Evolutionary conservation across 2,888 invertebrate genomes (phyloP).

Genomic region (Cheilosia vernalis): DNA sequence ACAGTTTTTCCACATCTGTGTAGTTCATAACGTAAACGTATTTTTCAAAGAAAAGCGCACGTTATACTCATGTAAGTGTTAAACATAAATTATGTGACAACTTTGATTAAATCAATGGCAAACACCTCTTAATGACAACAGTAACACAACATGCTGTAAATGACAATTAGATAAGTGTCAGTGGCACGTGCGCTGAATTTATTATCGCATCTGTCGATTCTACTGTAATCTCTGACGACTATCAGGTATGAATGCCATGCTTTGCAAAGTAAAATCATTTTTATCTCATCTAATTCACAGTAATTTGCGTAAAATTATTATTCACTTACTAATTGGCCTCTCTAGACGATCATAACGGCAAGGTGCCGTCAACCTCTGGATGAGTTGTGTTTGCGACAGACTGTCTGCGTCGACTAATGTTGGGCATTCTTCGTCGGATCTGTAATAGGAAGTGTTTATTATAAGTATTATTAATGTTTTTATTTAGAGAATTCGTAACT

Average conservation of each 20-base stretch:
- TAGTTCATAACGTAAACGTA: slow-evolving; percentile 13
- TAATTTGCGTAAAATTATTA: slow-evolving; percentile 2
- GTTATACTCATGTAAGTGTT: slow-evolving; percentile 2
- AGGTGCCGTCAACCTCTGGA: slow-evolving; percentile 81
- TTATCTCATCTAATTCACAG: neutral
- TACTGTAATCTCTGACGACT: slow-evolving; percentile 16
- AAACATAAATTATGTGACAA: slow-evolving; percentile 16
- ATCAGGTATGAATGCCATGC: slow-evolving; percentile 7
- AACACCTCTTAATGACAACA: slow-evolving; percentile 37
- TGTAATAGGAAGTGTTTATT: slow-evolving; percentile 54
- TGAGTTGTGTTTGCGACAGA: slow-evolving; percentile 81
- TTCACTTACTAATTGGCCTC: slow-evolving; percentile 79
- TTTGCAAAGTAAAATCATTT: neutral
- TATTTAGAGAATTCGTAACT: too few relatives aligned
- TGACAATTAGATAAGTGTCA: slow-evolving; percentile 42
- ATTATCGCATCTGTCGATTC: slow-evolving; percentile 38
- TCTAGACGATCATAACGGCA: slow-evolving; percentile 82
- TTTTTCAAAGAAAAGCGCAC: slow-evolving; percentile 5
- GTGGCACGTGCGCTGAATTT: slow-evolving; percentile 39
- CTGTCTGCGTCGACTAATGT: slow-evolving; percentile 79
- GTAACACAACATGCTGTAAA: slow-evolving; percentile 25
- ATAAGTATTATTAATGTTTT: too few relatives aligned
- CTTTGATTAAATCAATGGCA: slow-evolving; percentile 38
- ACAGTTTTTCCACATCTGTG: neutral
- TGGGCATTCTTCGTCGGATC: slow-evolving; percentile 79